These are phyloP conservation scores for Xestia c-nigrum DNA, from an alignment of 2,888 invertebrate species.

Conservation along the genomic window DNA sequence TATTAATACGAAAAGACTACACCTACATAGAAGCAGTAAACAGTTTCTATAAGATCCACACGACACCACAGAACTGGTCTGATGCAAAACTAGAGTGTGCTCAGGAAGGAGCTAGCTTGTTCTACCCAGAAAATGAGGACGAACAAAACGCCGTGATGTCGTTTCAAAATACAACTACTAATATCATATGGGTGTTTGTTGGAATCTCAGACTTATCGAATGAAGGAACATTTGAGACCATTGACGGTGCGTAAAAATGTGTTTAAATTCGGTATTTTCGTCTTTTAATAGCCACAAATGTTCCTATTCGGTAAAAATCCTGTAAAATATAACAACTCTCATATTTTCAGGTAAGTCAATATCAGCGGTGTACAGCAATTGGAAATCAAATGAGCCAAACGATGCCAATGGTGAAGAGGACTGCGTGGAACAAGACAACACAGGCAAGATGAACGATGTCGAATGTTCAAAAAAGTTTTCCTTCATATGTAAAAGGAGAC, in stretches of 20 bases:
- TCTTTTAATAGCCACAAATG: too few relatives aligned
- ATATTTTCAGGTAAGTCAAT: background rate
- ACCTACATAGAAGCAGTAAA: background rate
- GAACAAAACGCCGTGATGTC: background rate
- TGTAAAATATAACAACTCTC: too few relatives aligned
- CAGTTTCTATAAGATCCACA: slow-evolving; percentile 1
- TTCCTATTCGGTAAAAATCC: too few relatives aligned
- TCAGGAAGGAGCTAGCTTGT: slow-evolving; percentile 7
- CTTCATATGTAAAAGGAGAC: slow-evolving; percentile 82
- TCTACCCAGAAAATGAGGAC: background rate
- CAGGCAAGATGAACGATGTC: slow-evolving; percentile 73
- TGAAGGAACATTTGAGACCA: slow-evolving; percentile 13
- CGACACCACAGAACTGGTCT: background rate
- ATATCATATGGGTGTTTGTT: background rate
- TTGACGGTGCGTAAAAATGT: slow-evolving; percentile 6
- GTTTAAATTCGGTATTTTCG: background rate
- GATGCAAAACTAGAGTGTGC: slow-evolving; percentile 3
- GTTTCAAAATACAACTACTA: background rate
- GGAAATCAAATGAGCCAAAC: background rate
- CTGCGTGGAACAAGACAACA: background rate
- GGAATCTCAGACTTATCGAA: slow-evolving; percentile 1
- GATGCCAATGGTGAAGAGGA: background rate
- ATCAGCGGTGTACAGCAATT: slow-evolving; percentile 1
- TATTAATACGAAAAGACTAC: background rate
- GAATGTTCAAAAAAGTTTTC: slow-evolving; percentile 70